These are phyloP conservation scores for Dendrolimus pini DNA, from an alignment of 2,888 invertebrate genomes.

Conservation along the genomic window DNA sequence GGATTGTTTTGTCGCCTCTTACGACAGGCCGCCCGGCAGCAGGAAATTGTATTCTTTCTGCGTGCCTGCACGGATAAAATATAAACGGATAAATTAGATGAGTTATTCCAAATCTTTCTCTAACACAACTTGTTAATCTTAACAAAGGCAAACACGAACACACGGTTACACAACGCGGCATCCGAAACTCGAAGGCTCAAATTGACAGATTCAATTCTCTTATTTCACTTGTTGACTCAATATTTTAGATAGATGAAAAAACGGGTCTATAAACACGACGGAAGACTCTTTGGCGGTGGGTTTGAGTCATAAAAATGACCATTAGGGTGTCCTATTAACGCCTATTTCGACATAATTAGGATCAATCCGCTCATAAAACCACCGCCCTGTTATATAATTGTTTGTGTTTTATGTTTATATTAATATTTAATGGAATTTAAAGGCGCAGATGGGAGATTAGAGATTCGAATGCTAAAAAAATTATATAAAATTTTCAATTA, in stretches of 20 bases:
- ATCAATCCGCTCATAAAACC: conserved; percentile 53
- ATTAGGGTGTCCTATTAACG: conserved; percentile 72
- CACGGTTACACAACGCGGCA: conserved; percentile 13
- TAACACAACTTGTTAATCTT: neutral
- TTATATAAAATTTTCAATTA: neutral
- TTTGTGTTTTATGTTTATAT: conserved; percentile 52
- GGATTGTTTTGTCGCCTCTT: too few species aligned
- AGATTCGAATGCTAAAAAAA: neutral
- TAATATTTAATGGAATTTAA: conserved; percentile 29
- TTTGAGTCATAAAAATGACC: conserved; percentile 56
- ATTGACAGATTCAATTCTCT: conserved; percentile 11
- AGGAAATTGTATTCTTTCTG: too few species aligned
- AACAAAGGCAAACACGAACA: neutral
- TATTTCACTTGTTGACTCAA: conserved; percentile 57
- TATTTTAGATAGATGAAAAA: conserved; percentile 61
- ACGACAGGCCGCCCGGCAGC: too few species aligned
- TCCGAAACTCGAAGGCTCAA: conserved; percentile 14
- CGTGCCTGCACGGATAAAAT: too few species aligned
- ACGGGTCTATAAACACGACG: conserved; percentile 62
- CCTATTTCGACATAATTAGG: conserved; percentile 75
- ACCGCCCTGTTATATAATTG: conserved; percentile 53
- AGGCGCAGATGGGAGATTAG: conserved; percentile 12
- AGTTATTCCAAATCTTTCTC: too few species aligned
- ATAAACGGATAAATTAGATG: too few species aligned
- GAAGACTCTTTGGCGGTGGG: conserved; percentile 64